phyloP scores from a whole-genome alignment of 2,113 vertebrate species.

The Gavia stellata region DNA sequence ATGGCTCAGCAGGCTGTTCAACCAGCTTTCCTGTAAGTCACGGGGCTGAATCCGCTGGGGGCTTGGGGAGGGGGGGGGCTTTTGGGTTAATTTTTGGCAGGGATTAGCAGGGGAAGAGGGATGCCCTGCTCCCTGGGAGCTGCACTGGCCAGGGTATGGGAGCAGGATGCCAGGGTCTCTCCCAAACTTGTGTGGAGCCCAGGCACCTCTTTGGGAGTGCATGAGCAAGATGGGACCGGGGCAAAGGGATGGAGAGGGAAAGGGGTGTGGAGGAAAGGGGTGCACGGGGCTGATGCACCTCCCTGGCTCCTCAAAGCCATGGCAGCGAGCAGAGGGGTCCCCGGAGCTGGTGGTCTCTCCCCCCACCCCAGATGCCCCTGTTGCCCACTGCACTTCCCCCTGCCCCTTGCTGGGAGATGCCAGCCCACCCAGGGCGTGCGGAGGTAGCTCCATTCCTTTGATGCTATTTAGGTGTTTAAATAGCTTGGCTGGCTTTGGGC shows the following conservation, averaged over 20 bases:
- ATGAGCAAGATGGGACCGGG: not conserved
- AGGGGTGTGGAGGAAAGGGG: not conserved
- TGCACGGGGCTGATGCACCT: not conserved
- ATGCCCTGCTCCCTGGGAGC: not conserved
- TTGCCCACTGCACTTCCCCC: not conserved
- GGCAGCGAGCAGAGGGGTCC: not conserved
- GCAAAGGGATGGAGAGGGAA: not conserved
- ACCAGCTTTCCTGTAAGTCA: not conserved
- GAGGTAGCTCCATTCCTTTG: not conserved
- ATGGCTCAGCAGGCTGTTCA: conserved; percentile 11
- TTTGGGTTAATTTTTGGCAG: not conserved
- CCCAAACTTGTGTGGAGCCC: not conserved
- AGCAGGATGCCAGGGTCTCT: rapidly evolving
- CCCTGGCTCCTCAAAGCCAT: rapidly evolving
- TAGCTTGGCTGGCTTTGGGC: not conserved
- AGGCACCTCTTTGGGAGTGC: not conserved
- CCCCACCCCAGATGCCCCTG: rapidly evolving
- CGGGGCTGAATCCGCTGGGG: not conserved
- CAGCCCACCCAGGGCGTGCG: not conserved
- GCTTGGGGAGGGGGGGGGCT: rapidly evolving
- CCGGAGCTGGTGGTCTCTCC: not conserved
- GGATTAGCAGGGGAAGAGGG: not conserved
- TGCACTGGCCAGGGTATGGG: not conserved
- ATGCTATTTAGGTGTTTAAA: not conserved
- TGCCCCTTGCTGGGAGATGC: not conserved